Evolutionary conservation across 2,113 vertebrate genomes (phyloP).

Genomic region (Pteropus alecto): DNA sequence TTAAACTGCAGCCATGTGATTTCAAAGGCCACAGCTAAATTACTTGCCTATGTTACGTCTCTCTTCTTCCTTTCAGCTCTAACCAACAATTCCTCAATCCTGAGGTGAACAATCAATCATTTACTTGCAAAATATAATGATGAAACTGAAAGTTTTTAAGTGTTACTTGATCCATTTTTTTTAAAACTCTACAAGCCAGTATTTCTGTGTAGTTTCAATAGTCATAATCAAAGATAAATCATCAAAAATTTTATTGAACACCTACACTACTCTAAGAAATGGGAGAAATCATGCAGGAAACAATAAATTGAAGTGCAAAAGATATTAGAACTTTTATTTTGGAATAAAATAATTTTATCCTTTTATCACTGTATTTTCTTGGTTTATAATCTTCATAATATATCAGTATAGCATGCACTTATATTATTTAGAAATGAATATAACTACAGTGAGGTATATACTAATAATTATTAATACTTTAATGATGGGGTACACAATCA

Average conservation of each 20-base stretch:
- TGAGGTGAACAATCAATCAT: not conserved
- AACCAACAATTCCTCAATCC: not conserved
- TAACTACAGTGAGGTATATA: not conserved
- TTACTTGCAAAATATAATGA: not conserved
- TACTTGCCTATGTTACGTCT: not conserved
- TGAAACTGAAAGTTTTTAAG: not conserved
- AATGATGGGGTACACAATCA: not conserved
- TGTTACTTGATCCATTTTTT: not conserved
- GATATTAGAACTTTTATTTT: not conserved
- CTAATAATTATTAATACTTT: not conserved
- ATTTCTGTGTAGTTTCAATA: not conserved
- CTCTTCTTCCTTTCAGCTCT: not conserved
- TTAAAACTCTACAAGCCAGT: not conserved
- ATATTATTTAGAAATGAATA: not conserved
- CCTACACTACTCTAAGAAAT: not conserved
- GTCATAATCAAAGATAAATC: not conserved
- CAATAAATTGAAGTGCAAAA: not conserved
- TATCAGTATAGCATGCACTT: not conserved
- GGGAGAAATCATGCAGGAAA: not conserved
- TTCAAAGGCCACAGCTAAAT: not conserved
- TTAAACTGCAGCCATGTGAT: not conserved
- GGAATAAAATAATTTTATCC: not conserved
- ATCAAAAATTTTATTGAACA: not conserved
- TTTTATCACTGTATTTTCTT: not conserved
- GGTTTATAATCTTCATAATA: not conserved